phyloP scores from a whole-genome alignment of 2,888 invertebrate species.

The Phlogophora meticulosa region DNA sequence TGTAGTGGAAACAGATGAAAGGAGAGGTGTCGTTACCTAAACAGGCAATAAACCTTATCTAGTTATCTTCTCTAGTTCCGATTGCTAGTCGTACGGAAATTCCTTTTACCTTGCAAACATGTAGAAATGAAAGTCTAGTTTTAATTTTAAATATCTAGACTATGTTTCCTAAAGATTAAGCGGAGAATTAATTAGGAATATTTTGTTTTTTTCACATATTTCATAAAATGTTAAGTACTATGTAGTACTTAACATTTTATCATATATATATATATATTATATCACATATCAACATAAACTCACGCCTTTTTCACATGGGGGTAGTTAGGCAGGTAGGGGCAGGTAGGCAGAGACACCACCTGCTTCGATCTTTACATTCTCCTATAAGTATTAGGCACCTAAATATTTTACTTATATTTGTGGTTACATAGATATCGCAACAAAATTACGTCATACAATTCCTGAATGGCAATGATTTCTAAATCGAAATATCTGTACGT shows the following conservation, averaged over 20 bases:
- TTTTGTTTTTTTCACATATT: background rate
- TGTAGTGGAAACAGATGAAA: slow-evolving; percentile 38
- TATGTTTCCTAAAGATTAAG: too few species aligned
- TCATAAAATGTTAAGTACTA: background rate
- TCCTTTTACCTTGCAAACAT: slow-evolving; percentile 5
- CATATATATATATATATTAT: too few species aligned
- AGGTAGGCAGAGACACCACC: too few species aligned
- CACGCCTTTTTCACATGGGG: too few species aligned
- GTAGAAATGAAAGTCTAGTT: background rate
- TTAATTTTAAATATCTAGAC: background rate
- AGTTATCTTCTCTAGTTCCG: slow-evolving; percentile 53
- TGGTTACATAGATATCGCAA: too few species aligned
- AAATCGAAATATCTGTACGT: background rate
- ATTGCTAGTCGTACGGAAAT: slow-evolving; percentile 40
- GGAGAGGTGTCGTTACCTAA: slow-evolving; percentile 51
- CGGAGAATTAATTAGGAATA: too few species aligned
- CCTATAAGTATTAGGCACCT: too few species aligned
- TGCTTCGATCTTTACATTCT: too few species aligned
- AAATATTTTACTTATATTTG: too few species aligned
- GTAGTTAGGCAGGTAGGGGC: too few species aligned
- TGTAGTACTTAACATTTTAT: too few species aligned
- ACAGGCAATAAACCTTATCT: slow-evolving; percentile 63
- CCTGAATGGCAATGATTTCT: background rate
- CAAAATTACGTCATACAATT: background rate
- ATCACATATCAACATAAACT: too few species aligned